Conservation (phyloP, 2,113 vertebrate genomes). For the Miniopterus natalensis region DNA sequence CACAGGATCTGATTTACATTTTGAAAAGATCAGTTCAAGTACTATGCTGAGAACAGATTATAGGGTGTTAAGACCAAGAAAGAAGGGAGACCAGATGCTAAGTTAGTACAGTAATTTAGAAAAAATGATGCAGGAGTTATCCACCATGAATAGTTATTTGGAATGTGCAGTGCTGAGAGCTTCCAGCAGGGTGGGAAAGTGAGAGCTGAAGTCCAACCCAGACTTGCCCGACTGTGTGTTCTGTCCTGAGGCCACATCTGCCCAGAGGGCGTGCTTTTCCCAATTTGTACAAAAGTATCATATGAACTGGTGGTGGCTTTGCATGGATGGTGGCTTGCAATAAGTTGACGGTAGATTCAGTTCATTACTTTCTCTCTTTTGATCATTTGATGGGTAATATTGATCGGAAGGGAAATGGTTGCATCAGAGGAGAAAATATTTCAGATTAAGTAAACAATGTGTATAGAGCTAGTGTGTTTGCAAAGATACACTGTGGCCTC, state of each 20-base stretch:
- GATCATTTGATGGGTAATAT: background rate
- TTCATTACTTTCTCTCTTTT: background rate
- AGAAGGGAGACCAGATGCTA: background rate
- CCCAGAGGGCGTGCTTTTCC: background rate
- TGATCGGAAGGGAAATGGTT: background rate
- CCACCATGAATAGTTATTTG: background rate
- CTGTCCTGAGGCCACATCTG: background rate
- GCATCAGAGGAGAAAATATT: background rate
- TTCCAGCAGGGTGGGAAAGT: background rate
- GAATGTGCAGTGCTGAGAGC: background rate
- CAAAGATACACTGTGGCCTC: background rate
- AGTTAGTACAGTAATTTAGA: background rate
- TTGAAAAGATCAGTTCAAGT: constrained; percentile 33
- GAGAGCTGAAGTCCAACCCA: background rate
- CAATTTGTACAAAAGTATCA: background rate
- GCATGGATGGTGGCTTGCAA: background rate
- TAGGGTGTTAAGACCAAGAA: background rate
- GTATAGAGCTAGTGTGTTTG: background rate
- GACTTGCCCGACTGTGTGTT: background rate
- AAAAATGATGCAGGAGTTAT: background rate
- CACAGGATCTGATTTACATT: constrained; percentile 11
- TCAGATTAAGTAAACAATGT: background rate
- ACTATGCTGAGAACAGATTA: background rate
- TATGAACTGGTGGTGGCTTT: background rate
- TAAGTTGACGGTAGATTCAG: background rate